phyloP scores from a whole-genome alignment of 2,888 invertebrate genomes.

The Prosapia bicincta region DNA sequence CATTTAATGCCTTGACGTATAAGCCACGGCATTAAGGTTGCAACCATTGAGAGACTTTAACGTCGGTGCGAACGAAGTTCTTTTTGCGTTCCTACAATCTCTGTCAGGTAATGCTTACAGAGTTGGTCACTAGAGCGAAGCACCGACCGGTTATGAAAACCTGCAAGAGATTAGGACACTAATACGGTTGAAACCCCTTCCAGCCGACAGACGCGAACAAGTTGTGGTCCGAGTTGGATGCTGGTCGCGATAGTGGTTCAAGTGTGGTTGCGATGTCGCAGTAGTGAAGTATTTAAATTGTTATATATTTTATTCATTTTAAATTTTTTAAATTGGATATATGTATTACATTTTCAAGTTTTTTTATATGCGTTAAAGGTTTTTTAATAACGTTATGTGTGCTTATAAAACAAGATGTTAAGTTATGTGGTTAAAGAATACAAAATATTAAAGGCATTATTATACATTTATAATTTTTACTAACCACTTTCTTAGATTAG shows the following conservation, averaged over 20 bases:
- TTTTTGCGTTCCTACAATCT: not conserved
- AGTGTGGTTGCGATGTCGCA: not conserved
- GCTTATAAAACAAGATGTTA: too few species aligned
- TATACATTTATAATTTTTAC: too few species aligned
- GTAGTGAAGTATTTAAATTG: not conserved
- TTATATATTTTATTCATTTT: too few species aligned
- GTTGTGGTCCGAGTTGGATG: not conserved
- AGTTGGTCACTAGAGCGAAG: not conserved
- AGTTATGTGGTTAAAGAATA: too few species aligned
- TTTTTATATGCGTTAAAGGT: too few species aligned
- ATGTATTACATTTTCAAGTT: too few species aligned
- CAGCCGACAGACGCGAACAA: not conserved
- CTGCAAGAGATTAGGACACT: not conserved
- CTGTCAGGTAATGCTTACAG: not conserved
- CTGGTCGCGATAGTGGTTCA: not conserved
- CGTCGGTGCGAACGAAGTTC: not conserved
- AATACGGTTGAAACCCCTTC: not conserved
- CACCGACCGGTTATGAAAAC: not conserved
- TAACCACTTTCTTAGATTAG: too few species aligned
- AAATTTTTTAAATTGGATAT: too few species aligned
- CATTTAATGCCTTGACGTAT: too few species aligned
- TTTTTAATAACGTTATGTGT: too few species aligned
- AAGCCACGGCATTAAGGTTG: too few species aligned
- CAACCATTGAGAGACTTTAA: not conserved
- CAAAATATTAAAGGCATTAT: too few species aligned